Conservation (phyloP, 2,797 vertebrate genomes). For the Salmo trutta region DNA sequence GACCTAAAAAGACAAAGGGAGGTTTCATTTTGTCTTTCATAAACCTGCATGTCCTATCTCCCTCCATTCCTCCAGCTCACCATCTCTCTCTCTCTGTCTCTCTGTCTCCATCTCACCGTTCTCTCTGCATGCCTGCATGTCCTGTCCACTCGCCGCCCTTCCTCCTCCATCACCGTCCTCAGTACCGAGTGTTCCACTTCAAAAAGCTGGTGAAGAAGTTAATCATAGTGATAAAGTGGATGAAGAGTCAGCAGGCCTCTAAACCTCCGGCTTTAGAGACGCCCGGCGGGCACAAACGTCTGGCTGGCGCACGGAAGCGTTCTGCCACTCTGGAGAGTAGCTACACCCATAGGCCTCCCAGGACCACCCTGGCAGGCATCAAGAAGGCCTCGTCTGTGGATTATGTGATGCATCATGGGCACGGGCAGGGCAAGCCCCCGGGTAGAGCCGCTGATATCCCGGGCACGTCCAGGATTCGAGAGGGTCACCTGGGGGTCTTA, state of each 20-base stretch:
- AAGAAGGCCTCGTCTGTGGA: slow-evolving; percentile 56
- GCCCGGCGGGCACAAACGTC: slow-evolving; percentile 42
- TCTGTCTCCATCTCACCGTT: slow-evolving; percentile 45
- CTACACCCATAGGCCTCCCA: slow-evolving; percentile 48
- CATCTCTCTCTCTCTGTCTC: slow-evolving; percentile 17
- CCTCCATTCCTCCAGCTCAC: slow-evolving; percentile 48
- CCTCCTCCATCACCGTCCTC: slow-evolving; percentile 41
- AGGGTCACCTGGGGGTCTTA: slow-evolving; percentile 36
- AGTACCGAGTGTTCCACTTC: slow-evolving; percentile 63
- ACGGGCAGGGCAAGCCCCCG: slow-evolving; percentile 38
- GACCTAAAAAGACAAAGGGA: not conserved
- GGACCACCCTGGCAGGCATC: slow-evolving; percentile 41
- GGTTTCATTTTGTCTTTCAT: not conserved
- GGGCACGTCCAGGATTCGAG: slow-evolving; percentile 46
- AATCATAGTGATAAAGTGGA: slow-evolving; percentile 64
- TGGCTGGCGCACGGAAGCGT: slow-evolving; percentile 43
- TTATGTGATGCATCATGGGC: slow-evolving; percentile 6
- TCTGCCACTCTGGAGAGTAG: slow-evolving; percentile 45
- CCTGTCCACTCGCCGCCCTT: slow-evolving; percentile 49
- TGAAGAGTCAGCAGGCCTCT: slow-evolving; percentile 53
- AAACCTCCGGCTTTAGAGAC: slow-evolving; percentile 53
- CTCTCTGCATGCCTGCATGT: slow-evolving; percentile 44
- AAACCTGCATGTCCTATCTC: slow-evolving; percentile 24
- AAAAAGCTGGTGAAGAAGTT: slow-evolving; percentile 65
- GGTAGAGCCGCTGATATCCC: slow-evolving; percentile 41